Evolutionary conservation across 92 coral and sea anemone genomes (phyloP).

Genomic region (Chrysogorgia sp.): DNA sequence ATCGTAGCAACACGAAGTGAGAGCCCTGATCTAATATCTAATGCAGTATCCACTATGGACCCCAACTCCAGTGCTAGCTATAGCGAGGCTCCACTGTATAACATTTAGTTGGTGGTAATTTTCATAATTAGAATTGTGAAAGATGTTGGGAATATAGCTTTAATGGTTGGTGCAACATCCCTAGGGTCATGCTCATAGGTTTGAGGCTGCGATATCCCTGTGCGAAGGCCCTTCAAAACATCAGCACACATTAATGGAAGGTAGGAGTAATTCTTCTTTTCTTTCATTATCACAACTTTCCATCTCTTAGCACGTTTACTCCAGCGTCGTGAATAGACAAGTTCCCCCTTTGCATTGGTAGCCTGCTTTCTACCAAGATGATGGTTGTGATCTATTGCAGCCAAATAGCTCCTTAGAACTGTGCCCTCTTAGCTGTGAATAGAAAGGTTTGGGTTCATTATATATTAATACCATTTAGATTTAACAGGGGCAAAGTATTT

Average conservation of each 20-base stretch:
- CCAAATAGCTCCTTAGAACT: neutral
- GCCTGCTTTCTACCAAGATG: conserved; percentile 14
- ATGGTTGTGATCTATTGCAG: conserved; percentile 35
- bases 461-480: too few species aligned
- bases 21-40: too few species aligned
- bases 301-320: conserved; percentile 5
- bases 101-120: too few species aligned
- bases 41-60: too few species aligned
- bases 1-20: too few species aligned
- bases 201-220: neutral
- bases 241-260: conserved; percentile 20
- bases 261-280: conserved; percentile 27
- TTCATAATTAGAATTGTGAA: too few species aligned
- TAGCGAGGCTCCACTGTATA: too few species aligned
- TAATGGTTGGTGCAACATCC: conserved; percentile 23
- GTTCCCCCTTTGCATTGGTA: conserved; percentile 2
- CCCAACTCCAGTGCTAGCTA: too few species aligned
- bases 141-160: too few species aligned
- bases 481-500: too few species aligned
- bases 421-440: neutral
- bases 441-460: neutral
- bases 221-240: neutral
- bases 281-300: conserved; percentile 25
- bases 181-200: conserved; percentile 2
- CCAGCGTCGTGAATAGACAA: neutral